Conservation (phyloP, 2,888 invertebrate genomes). For the Rhingia rostrata region DNA sequence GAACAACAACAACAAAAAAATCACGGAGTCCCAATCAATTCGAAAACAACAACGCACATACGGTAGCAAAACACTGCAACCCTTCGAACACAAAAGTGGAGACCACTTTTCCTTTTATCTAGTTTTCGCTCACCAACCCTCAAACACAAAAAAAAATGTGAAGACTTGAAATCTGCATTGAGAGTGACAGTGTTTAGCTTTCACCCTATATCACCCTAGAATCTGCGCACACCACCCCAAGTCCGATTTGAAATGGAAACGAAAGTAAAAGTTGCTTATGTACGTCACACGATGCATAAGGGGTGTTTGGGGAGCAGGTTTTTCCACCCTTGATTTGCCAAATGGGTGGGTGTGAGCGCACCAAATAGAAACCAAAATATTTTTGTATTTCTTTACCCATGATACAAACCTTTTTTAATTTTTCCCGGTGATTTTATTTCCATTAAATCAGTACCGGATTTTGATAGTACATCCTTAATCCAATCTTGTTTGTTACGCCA, state of each 20-base stretch:
- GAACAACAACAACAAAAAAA: conserved; percentile 1
- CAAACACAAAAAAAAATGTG: conserved; percentile 15
- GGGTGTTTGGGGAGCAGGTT: conserved; percentile 32
- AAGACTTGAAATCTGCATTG: conserved; percentile 39
- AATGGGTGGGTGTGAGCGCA: conserved; percentile 9
- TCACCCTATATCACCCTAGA: conserved; percentile 22
- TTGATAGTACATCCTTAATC: conserved; percentile 84
- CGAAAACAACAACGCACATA: conserved; percentile 51
- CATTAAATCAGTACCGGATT: conserved; percentile 82
- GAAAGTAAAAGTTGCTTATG: conserved; percentile 69
- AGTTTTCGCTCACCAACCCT: conserved; percentile 30
- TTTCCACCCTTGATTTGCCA: conserved; percentile 60
- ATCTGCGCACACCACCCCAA: conserved; percentile 69
- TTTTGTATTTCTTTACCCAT: neutral
- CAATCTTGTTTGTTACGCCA: conserved; percentile 83
- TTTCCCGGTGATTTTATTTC: conserved; percentile 79
- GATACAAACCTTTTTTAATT: conserved; percentile 78
- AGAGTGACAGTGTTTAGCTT: conserved; percentile 64
- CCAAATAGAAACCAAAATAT: neutral
- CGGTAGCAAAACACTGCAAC: conserved; percentile 26
- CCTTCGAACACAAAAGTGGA: conserved; percentile 32
- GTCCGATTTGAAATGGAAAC: conserved; percentile 21
- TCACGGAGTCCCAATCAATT: conserved; percentile 3
- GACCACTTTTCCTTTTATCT: conserved; percentile 43
- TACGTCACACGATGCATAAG: conserved; percentile 32